A percentile compares a stretch with the other conserved stretches of the same genome.
These are phyloP conservation scores for Zonitis immaculata DNA, from an alignment of 2,888 invertebrate genomes.

Conservation along the genomic window DNA sequence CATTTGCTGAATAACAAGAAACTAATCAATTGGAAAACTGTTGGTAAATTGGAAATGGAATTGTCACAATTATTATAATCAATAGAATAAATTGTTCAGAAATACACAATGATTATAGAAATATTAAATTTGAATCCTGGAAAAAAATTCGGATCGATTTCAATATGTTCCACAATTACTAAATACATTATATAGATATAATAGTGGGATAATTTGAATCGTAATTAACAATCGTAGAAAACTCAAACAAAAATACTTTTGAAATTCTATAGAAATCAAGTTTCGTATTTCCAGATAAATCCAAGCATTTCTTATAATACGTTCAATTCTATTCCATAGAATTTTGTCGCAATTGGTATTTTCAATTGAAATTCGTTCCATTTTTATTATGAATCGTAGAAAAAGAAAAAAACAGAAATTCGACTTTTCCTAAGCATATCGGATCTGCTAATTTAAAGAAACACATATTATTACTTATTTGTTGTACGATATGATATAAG, in stretches of 20 bases:
- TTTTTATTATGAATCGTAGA: background rate
- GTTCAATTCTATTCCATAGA: background rate
- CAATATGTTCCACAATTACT: background rate
- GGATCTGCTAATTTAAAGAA: no score
- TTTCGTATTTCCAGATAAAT: background rate
- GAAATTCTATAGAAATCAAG: background rate
- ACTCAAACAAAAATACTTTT: background rate
- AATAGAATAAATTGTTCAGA: conserved; percentile 8
- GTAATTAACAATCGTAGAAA: background rate
- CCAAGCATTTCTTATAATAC: background rate
- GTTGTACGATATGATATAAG: background rate
- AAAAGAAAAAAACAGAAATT: no score
- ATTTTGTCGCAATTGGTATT: background rate
- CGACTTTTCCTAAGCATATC: no score
- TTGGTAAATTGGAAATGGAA: conserved; percentile 18
- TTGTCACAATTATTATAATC: conserved; percentile 15
- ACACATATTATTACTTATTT: no score
- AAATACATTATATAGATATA: no score
- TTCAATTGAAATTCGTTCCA: background rate
- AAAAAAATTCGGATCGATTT: background rate
- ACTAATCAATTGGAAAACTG: conserved; percentile 14
- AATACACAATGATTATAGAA: background rate
- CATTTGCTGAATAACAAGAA: conserved; percentile 12
- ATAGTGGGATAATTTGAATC: background rate
- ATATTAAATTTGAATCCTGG: background rate